Evolutionary conservation across 2,888 invertebrate genomes (phyloP), one percentile per base, ranked within the genome.

Genomic region (Dicycla oo): DNA sequence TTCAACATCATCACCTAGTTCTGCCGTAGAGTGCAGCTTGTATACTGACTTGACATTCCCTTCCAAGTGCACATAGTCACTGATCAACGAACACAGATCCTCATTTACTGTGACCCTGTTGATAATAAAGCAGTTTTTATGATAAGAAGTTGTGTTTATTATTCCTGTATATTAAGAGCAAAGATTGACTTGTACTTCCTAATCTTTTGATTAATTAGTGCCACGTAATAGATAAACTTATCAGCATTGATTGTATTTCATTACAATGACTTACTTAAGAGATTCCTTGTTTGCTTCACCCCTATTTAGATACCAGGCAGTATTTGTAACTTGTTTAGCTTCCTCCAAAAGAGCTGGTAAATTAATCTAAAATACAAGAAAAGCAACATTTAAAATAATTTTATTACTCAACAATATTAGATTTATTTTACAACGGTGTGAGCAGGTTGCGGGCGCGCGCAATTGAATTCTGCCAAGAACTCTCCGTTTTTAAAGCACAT

Each of bases 21-120:
- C 92, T 1, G 91, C 82, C 0, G 89, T 90, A 0, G 90, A 81
- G 8, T 89, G 80, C 43, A 97, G 83, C 74, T 89, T 90, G 81
- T 94, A 96, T 18, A 86, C 83, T 0, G 90, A 83, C 5, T 87
- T 87, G 1, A 89, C 81, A 51, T 94, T 94, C 13, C 94, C 90
- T 63, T 94, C 91, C 56, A 97, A 73, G 10, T 90, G 89, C n/a
- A 96, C 91, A 80, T 94, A 96, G 69, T 95, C 93, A 61, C 89
- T 89, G 10, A 96, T 78, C 30, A 90, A 75, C n/a, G 90, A 80
- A 73, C 92, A 89, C 3, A 96, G 72, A 38, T 93, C 92, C 51
- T 93, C 90, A 75, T 96, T 94, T 3, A 95, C 91, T 10, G 87
- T 86, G 43, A 96, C 89, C 79, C 97, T 96, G 84, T 80, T 78